Evolutionary conservation across 1,140 invertebrate species (phyloP).

Genomic region (Drosophila repleta): DNA sequence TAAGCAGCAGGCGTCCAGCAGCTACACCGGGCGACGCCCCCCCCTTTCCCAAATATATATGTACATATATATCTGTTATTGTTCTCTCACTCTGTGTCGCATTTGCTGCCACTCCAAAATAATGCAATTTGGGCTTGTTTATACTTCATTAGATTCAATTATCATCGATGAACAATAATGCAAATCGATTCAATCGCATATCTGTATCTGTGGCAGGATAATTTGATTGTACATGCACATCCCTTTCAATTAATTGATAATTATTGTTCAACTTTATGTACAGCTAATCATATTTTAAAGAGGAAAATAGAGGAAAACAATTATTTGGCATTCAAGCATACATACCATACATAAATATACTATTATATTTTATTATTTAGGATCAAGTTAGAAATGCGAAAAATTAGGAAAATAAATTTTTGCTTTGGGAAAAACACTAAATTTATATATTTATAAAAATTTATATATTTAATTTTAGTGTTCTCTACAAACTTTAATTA

Average conservation of each 20-base stretch:
- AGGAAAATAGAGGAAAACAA: too few species aligned
- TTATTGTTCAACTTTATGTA: background rate
- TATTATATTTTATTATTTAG: too few species aligned
- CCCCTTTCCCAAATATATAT: too few species aligned
- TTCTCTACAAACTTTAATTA: too few species aligned
- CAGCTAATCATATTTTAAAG: background rate
- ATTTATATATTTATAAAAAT: too few species aligned
- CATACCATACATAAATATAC: too few species aligned
- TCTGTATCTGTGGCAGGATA: background rate
- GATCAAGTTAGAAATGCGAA: too few species aligned
- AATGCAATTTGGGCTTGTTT: constrained; percentile 21
- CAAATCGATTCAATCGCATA: constrained; percentile 26
- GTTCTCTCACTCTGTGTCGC: constrained; percentile 4
- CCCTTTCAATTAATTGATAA: background rate
- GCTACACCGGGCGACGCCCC: constrained; percentile 4
- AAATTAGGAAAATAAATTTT: too few species aligned
- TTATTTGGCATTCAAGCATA: too few species aligned
- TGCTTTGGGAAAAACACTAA: too few species aligned
- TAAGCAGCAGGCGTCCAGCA: constrained; percentile 80
- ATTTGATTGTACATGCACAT: too few species aligned
- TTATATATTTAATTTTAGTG: too few species aligned
- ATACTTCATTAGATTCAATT: constrained; percentile 33
- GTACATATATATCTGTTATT: constrained; percentile 23
- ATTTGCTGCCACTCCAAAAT: constrained; percentile 1
- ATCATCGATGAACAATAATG: constrained; percentile 53